Base-by-base conservation (phyloP, 53 echinoderm and acorn worm species). In the Stichopus horrens region DNA sequence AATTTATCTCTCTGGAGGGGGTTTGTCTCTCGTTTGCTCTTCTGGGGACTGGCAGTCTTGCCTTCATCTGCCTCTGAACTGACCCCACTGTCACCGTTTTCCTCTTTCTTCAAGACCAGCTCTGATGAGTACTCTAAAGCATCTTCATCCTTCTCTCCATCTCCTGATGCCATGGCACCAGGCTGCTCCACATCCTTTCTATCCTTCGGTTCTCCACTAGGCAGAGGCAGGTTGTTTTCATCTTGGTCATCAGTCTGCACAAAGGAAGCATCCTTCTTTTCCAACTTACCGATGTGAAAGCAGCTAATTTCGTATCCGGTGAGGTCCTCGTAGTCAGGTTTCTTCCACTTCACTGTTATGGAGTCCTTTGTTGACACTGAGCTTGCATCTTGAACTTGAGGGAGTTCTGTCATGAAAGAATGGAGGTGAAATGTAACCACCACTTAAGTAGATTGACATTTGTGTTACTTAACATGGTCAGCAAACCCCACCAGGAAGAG, bases 251-350 rank as follows among this genome's bases (percentile, higher is more conserved):
- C 67, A 63, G 85, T 67, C 57, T 55, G 81, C 81, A 57, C 81
- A 56, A 81, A 19, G 58, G 57, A 81, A 81, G 21, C 58, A 23
- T 85, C 85, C 67, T 63, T 85, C 23, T 66, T 58, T 9, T 85
- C 85, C 67, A 67, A 85, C 85, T 85, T 85, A 85, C 85, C 85
- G 60, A 59, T 85, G 52, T 85, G 63, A 67, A 66, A 85, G 18
- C 93, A 89, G n/a, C 54, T 88, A 23, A 95, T 75, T 9, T 91
- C 91, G 78, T 91, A 95, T 55, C 93, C 95, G 57, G 90, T 86
- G 54, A 87, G 56, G 8, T 91, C 76, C n/a, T 88, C 89, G 22
- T 90, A 88, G 8, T 91, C 93, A 21, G 95, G 93, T 71, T 90
- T 92, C 60, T 92, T 90, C 95, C 95, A 95, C 5, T 88, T 54